These are phyloP conservation scores for Darevskia nairensis DNA, from an alignment of 2,797 vertebrate species.

Conservation along the genomic window DNA sequence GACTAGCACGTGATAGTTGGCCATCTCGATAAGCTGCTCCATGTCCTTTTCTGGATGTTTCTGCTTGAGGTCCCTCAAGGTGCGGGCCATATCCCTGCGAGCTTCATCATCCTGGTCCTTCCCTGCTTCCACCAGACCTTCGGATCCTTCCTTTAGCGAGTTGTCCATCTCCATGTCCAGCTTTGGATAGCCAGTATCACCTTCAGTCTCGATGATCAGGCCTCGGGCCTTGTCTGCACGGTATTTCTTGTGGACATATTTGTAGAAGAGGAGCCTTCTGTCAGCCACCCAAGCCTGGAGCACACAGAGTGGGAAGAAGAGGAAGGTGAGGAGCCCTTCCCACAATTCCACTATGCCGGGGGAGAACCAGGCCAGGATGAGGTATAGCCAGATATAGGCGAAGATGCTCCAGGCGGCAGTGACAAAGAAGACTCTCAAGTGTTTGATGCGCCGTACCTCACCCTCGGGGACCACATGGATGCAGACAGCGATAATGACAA, in stretches of 20 bases:
- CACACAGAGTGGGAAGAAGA: slow-evolving; percentile 86
- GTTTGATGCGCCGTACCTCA: slow-evolving; percentile 85
- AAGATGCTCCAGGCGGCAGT: slow-evolving; percentile 88
- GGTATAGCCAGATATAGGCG: slow-evolving; percentile 88
- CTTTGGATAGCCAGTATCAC: slow-evolving; percentile 79
- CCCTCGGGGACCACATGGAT: slow-evolving; percentile 86
- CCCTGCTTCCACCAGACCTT: slow-evolving; percentile 78
- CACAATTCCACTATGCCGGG: slow-evolving; percentile 86
- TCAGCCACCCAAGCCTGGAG: slow-evolving; percentile 88
- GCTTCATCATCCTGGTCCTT: slow-evolving; percentile 84
- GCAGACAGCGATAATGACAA: slow-evolving; percentile 87
- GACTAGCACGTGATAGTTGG: slow-evolving; percentile 87
- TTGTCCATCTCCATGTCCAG: slow-evolving; percentile 85
- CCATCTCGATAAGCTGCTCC: slow-evolving; percentile 88
- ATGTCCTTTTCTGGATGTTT: slow-evolving; percentile 87
- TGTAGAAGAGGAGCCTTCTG: slow-evolving; percentile 85
- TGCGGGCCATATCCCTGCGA: slow-evolving; percentile 85
- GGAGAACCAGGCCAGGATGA: slow-evolving; percentile 83
- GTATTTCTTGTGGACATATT: slow-evolving; percentile 84
- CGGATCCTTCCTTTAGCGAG: slow-evolving; percentile 80
- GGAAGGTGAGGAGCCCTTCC: slow-evolving; percentile 87
- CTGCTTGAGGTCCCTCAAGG: slow-evolving; percentile 86
- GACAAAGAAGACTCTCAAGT: slow-evolving; percentile 88
- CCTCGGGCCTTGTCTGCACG: slow-evolving; percentile 81
- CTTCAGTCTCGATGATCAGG: slow-evolving; percentile 85